Percentiles rank a stretch among this genome's conserved stretches.
Evolutionary conservation across 2,888 invertebrate genomes (phyloP).

Genomic region (Barypeithes pellucidus): DNA sequence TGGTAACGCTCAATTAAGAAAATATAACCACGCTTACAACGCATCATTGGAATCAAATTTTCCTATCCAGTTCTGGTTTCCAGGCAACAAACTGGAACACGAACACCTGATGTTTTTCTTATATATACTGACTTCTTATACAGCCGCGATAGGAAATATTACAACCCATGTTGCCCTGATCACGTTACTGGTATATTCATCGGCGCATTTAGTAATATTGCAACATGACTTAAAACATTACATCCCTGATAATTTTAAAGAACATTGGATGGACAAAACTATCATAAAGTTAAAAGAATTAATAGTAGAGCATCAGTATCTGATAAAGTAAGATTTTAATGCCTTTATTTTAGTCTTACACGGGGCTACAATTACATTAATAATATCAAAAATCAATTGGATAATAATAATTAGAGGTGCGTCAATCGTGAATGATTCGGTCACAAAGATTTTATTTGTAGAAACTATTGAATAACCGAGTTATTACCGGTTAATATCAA

Average conservation of each 20-base stretch:
- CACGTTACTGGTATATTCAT: not conserved
- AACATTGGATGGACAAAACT: not conserved
- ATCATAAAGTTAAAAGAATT: not conserved
- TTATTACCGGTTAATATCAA: too few relatives aligned
- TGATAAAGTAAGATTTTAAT: not conserved
- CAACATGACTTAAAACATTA: not conserved
- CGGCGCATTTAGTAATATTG: not conserved
- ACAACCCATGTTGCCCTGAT: not conserved
- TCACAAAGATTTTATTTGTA: too few relatives aligned
- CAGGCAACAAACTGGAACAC: conserved; percentile 16
- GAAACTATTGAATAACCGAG: too few relatives aligned
- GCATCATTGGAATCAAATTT: conserved; percentile 20
- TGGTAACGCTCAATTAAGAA: not conserved
- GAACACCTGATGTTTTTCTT: not conserved
- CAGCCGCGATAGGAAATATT: not conserved
- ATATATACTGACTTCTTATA: not conserved
- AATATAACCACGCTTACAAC: not conserved
- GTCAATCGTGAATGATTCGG: too few relatives aligned
- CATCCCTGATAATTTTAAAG: not conserved
- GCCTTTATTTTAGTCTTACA: too few relatives aligned
- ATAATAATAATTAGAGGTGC: too few relatives aligned
- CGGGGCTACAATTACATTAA: too few relatives aligned
- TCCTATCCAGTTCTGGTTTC: conserved; percentile 15
- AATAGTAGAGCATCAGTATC: not conserved
- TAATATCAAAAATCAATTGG: too few relatives aligned